Evolutionary conservation across 2,888 invertebrate species (phyloP).

Genomic region (Minunthozetes semirufus): DNA sequence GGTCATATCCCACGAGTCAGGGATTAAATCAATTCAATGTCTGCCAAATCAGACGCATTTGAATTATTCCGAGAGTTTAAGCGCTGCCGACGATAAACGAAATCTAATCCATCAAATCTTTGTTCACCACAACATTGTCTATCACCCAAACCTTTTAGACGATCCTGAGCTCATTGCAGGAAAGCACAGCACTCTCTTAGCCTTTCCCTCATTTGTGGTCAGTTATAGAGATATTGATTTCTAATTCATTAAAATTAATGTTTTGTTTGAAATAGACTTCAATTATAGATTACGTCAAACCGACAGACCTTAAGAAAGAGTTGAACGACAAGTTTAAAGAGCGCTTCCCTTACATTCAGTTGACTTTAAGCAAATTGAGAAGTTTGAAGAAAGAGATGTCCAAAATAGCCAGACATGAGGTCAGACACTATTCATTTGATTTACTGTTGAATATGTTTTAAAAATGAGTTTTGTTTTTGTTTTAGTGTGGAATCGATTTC

Average conservation of each 20-base stretch:
- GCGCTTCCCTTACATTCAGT: slow-evolving; percentile 86
- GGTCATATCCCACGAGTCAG: background rate
- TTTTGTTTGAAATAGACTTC: slow-evolving; percentile 45
- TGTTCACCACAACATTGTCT: slow-evolving; percentile 17
- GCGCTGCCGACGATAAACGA: background rate
- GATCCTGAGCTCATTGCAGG: slow-evolving; percentile 62
- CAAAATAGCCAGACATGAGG: slow-evolving; percentile 71
- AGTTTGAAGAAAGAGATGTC: slow-evolving; percentile 94
- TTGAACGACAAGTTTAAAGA: slow-evolving; percentile 92
- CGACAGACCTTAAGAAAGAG: slow-evolving; percentile 90
- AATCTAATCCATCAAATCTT: slow-evolving; percentile 1
- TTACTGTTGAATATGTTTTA: too few species aligned
- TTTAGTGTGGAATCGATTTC: slow-evolving; percentile 66
- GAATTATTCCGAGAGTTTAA: background rate
- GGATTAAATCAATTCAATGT: slow-evolving; percentile 21
- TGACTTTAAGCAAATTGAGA: slow-evolving; percentile 89
- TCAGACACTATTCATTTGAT: slow-evolving; percentile 24
- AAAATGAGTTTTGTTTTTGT: background rate
- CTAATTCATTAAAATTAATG: background rate
- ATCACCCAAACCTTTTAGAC: slow-evolving; percentile 64
- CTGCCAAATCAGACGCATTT: background rate
- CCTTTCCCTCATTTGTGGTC: slow-evolving; percentile 52
- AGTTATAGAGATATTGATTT: slow-evolving; percentile 33
- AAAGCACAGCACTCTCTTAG: slow-evolving; percentile 52
- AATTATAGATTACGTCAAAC: slow-evolving; percentile 73